Evolutionary conservation across 2,797 vertebrate species (phyloP).

Genomic region (Hydrophis major): DNA sequence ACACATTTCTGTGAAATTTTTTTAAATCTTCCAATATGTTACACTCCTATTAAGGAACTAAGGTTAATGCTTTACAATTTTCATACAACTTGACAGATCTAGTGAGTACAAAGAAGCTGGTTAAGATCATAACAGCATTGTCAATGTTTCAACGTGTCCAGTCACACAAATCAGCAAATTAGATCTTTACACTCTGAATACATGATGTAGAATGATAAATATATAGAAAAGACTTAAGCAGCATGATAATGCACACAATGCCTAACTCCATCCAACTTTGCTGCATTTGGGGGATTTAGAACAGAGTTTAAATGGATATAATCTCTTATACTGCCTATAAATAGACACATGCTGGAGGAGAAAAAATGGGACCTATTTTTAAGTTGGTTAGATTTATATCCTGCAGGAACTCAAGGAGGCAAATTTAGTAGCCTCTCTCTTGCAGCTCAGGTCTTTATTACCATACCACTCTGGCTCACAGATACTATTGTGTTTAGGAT

Average conservation of each 20-base stretch:
- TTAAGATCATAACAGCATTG: background rate
- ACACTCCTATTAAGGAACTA: background rate
- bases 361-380: background rate
- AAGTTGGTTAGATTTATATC: background rate
- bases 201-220: background rate
- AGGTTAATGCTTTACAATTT: background rate
- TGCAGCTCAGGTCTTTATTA: background rate
- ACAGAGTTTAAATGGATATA: background rate
- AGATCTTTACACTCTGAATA: background rate
- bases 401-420: background rate
- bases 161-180: background rate
- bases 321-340: background rate
- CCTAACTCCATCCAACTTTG: background rate
- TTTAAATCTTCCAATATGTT: background rate
- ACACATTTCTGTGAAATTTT: background rate
- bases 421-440: background rate
- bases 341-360: background rate
- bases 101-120: background rate
- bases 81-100: background rate
- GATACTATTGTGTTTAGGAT: background rate
- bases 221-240: background rate
- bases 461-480: background rate
- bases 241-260: background rate
- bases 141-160: background rate
- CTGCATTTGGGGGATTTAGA: background rate